phyloP scores from a whole-genome alignment of 2,113 vertebrate genomes.

The Tenrec ecaudatus region DNA sequence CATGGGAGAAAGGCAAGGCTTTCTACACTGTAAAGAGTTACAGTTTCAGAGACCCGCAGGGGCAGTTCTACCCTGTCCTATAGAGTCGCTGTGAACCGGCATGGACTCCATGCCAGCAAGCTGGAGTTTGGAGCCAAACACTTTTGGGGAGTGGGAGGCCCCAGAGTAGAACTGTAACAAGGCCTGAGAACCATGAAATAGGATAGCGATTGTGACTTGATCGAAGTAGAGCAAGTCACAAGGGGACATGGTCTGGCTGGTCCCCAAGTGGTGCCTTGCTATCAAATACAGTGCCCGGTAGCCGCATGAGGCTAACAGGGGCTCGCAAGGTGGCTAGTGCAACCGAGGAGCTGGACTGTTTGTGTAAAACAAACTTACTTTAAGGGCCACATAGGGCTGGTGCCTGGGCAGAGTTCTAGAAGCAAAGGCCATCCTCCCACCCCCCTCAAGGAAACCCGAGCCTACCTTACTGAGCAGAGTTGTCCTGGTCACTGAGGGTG shows the following conservation, averaged over 20 bases:
- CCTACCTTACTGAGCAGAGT: constrained; percentile 66
- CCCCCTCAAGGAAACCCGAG: background rate
- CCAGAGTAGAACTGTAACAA: background rate
- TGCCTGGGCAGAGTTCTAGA: background rate
- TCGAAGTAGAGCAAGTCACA: constrained; percentile 50
- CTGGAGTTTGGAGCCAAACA: background rate
- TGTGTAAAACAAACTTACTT: constrained; percentile 1
- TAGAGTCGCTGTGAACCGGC: too few species aligned
- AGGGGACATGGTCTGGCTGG: background rate
- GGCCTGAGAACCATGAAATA: background rate
- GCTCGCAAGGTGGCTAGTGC: constrained; percentile 33
- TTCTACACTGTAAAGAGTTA: too few species aligned
- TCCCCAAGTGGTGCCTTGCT: background rate
- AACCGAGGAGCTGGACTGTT: background rate
- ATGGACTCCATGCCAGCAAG: too few species aligned
- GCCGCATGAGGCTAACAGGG: constrained; percentile 33
- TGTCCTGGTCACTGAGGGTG: constrained; percentile 33
- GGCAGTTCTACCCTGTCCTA: too few species aligned
- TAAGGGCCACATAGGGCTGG: background rate
- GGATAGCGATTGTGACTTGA: background rate
- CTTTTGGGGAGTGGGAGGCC: background rate
- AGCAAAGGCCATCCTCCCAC: background rate
- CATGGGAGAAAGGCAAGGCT: too few species aligned
- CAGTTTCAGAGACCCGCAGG: too few species aligned
- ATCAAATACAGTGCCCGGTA: background rate